Conservation (phyloP, 64 coral and sea anemone genomes). For the Anthopleura sola region DNA sequence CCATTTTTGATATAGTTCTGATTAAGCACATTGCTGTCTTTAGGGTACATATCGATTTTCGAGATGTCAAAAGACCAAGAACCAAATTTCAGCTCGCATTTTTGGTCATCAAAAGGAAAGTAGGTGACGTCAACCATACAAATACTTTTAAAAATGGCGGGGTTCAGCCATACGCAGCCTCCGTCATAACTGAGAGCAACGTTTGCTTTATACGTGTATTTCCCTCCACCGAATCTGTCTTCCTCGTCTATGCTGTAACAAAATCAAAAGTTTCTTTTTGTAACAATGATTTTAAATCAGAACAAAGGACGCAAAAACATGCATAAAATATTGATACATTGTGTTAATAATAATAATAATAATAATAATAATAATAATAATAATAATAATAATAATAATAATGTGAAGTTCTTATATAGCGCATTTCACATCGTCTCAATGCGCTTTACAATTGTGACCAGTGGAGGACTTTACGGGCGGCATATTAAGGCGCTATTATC, state of each 20-base stretch:
- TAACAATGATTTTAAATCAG: too few relatives aligned
- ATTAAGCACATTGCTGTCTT: constrained; percentile 28
- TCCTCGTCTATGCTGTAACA: constrained; percentile 69
- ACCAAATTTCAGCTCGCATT: constrained; percentile 72
- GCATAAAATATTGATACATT: too few relatives aligned
- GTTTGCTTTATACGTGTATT: constrained; percentile 58
- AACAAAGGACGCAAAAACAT: too few relatives aligned
- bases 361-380: too few relatives aligned
- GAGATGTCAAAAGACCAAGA: constrained; percentile 74
- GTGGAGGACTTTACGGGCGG: too few relatives aligned
- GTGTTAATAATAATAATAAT: too few relatives aligned
- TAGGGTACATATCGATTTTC: constrained; percentile 42
- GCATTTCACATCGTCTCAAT: too few relatives aligned
- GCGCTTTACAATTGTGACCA: too few relatives aligned
- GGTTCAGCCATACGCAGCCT: constrained; percentile 61
- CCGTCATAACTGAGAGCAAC: constrained; percentile 58
- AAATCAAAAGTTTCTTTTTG: not conserved
- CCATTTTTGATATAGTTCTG: constrained; percentile 75
- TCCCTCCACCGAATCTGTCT: constrained; percentile 56
- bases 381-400: too few relatives aligned
- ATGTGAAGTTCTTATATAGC: too few relatives aligned
- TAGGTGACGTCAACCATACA: constrained; percentile 82
- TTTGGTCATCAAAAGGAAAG: constrained; percentile 90
- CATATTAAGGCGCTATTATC: too few relatives aligned
- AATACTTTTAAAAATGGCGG: constrained; percentile 73